phyloP scores from a whole-genome alignment of 2,113 vertebrate species.

The Struthidea cinerea region DNA sequence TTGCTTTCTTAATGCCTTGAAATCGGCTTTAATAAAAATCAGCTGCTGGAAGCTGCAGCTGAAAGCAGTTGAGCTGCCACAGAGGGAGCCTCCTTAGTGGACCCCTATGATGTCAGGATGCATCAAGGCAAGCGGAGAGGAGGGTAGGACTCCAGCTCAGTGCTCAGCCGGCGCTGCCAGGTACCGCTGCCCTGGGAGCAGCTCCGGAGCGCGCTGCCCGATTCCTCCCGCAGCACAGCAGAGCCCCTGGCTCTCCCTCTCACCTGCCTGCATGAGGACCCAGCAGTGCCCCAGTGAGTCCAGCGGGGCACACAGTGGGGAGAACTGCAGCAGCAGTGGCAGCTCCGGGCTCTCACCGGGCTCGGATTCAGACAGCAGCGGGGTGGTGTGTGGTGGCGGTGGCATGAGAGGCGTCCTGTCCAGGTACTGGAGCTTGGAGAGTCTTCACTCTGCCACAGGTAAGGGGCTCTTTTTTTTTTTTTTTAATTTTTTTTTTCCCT shows the following conservation, averaged over 20 bases:
- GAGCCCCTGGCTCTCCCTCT: constrained; percentile 68
- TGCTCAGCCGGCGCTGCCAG: constrained; percentile 38
- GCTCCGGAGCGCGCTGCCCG: neutral
- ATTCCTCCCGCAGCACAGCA: constrained; percentile 8
- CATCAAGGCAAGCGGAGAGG: constrained; percentile 48
- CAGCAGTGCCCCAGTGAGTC: constrained; percentile 84
- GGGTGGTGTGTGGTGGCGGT: constrained; percentile 75
- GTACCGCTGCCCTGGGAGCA: constrained; percentile 43
- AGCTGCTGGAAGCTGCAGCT: neutral
- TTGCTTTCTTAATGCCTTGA: neutral
- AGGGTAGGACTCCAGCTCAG: constrained; percentile 51
- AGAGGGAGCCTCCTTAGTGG: constrained; percentile 75
- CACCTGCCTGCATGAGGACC: constrained; percentile 77
- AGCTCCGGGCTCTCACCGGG: constrained; percentile 85
- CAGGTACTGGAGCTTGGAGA: constrained; percentile 94
- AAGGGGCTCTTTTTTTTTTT: constrained; percentile 16
- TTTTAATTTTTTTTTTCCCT: fast-evolving
- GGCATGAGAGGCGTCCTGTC: constrained; percentile 87
- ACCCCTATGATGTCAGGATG: constrained; percentile 85
- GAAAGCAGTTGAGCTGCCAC: constrained; percentile 7
- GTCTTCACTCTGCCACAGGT: constrained; percentile 93
- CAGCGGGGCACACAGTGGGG: constrained; percentile 78
- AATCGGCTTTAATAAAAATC: constrained; percentile 3
- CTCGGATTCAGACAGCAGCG: constrained; percentile 88
- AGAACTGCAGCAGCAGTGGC: constrained; percentile 85